phyloP scores from a whole-genome alignment of 2,797 vertebrate species.

The Sebastes trivittatus region DNA sequence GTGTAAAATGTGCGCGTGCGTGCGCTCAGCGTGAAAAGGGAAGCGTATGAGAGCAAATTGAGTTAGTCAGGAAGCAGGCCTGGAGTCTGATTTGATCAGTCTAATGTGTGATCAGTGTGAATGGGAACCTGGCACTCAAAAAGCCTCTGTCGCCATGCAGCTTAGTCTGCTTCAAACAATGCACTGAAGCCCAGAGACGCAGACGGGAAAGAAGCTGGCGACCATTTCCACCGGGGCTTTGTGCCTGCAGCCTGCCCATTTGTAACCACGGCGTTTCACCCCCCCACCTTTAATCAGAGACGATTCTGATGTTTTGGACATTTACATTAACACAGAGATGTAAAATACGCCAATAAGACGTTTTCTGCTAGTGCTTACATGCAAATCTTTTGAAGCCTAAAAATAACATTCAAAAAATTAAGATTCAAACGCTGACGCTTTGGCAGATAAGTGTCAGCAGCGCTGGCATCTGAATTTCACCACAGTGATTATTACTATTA shows the following conservation, averaged over 20 bases:
- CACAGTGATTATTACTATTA: slow-evolving; percentile 49
- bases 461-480: slow-evolving; percentile 44
- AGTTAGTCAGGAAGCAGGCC: slow-evolving; percentile 80
- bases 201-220: slow-evolving; percentile 24
- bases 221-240: slow-evolving; percentile 12
- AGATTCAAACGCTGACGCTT: slow-evolving; percentile 49
- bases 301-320: neutral
- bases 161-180: slow-evolving; percentile 63
- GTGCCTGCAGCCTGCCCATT: neutral
- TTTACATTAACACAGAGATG: neutral
- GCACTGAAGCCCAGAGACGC: slow-evolving; percentile 33
- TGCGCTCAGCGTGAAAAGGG: slow-evolving; percentile 62
- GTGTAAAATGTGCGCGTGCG: slow-evolving; percentile 1
- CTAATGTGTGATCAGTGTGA: slow-evolving; percentile 80
- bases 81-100: slow-evolving; percentile 78
- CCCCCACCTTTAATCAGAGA: neutral
- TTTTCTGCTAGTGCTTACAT: neutral
- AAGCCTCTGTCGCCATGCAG: slow-evolving; percentile 66
- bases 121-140: slow-evolving; percentile 66
- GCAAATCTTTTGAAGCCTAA: slow-evolving; percentile 29
- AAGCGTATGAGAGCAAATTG: slow-evolving; percentile 72
- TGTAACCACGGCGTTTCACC: neutral
- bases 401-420: slow-evolving; percentile 41
- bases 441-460: slow-evolving; percentile 57
- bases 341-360: neutral